Base-by-base conservation (phyloP, 2,888 invertebrate genomes). In the Athripsodes cinereus region DNA sequence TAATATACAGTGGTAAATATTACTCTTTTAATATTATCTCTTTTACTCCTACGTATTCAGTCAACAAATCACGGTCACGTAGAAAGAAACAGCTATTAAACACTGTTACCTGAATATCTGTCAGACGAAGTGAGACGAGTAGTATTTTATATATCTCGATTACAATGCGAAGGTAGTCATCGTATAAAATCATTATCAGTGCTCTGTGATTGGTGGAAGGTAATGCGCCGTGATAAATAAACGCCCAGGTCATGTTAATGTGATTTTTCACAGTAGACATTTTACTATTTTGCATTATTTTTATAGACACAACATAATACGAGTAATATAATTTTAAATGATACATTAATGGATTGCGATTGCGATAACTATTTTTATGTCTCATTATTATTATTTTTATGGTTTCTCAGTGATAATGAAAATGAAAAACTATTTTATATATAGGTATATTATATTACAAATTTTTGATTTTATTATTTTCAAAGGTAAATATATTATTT, bases 131-230 rank as follows among this genome's bases (percentile, higher is more conserved):
- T 22, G 46, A 46, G 56, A 56, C 49, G 16, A 52, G 2, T 31
- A 50, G 21, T 49, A 6, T 50, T 56, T 22, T 55, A 35, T 5
- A 16, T n/a, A 20, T 49, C 16, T 21, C 40, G 46, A 50, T 44
- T 13, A 44, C 22, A 26, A 21, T 10, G 5, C 20, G 26, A 16
- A 46, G 52, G 34, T 50, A 55, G 35, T 55, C 55, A 22, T 34
- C 31, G 50, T 55, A 49, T 56, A 22, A 56, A 56, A 56, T 51
- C 51, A 51, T 34, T 21, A 22, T 44, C 56, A 16, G 40, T 16
- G 56, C 20, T 21, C 56, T 19, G 56, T 56, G 52, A 56, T 56
- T 56, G 56, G 56, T 56, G 16, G 46, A 52, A 21, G n/a, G 22
- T 20, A 51, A 35, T 22, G 51, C 46, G 44, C 40, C 40, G 40